A percentile compares a stretch with the other conserved stretches of the same genome.
These are phyloP conservation scores for Onchidella celtica DNA, from an alignment of 2,888 invertebrate genomes.

Conservation along the genomic window DNA sequence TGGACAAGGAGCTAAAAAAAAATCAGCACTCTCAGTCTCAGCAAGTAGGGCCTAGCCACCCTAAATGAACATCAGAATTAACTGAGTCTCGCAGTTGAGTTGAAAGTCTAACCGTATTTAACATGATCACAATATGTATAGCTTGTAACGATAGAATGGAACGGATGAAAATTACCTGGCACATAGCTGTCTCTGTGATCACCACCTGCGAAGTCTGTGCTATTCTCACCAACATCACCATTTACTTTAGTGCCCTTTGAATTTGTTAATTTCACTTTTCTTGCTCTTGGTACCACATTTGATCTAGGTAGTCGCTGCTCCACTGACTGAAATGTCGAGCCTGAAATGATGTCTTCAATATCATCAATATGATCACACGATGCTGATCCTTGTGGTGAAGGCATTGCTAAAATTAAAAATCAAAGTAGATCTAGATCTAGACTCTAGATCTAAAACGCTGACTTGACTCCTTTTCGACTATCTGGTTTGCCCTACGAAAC, in stretches of 20 bases:
- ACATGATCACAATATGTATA: too few species aligned
- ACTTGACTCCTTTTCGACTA: too few species aligned
- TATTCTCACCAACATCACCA: slow-evolving; percentile 14
- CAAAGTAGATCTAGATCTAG: too few species aligned
- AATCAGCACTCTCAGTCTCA: too few species aligned
- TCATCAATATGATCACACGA: slow-evolving; percentile 63
- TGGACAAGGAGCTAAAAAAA: too few species aligned
- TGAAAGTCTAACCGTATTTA: too few species aligned
- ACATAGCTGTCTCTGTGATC: slow-evolving; percentile 70
- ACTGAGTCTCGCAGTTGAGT: too few species aligned
- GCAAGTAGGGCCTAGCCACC: too few species aligned
- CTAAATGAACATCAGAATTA: too few species aligned
- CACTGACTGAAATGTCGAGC: slow-evolving; percentile 57
- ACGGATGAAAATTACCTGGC: slow-evolving; percentile 83
- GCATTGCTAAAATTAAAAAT: slow-evolving; percentile 18
- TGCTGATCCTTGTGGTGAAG: not conserved
- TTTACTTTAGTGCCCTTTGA: slow-evolving; percentile 30
- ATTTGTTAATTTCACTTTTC: slow-evolving; percentile 45
- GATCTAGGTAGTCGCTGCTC: slow-evolving; percentile 53
- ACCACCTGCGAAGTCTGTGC: slow-evolving; percentile 37
- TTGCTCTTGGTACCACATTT: slow-evolving; percentile 65
- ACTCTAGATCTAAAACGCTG: too few species aligned
- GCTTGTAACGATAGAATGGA: too few species aligned
- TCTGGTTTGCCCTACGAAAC: too few species aligned
- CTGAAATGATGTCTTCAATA: slow-evolving; percentile 72